These are phyloP conservation scores for Cyclophora punctaria DNA, from an alignment of 2,888 invertebrate species.

Conservation along the genomic window DNA sequence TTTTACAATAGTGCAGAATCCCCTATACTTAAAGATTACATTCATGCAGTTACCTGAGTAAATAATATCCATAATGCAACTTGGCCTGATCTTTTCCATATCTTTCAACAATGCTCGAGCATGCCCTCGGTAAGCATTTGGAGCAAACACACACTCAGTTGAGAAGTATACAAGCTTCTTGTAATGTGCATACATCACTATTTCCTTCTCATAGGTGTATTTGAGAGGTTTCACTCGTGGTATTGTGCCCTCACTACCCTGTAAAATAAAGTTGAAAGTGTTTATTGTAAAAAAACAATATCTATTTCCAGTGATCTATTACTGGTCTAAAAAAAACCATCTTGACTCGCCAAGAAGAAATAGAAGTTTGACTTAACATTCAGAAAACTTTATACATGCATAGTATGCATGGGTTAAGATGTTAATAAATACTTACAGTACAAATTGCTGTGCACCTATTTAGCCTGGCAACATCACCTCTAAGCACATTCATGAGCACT, in stretches of 20 bases:
- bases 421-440: slow-evolving; percentile 77
- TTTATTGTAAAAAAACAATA: neutral
- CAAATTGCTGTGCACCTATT: slow-evolving; percentile 92
- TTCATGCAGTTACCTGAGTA: slow-evolving; percentile 79
- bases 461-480: slow-evolving; percentile 96
- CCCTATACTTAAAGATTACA: too few relatives aligned
- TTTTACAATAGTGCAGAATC: neutral
- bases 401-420: too few relatives aligned
- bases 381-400: too few relatives aligned
- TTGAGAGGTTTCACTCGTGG: slow-evolving; percentile 97
- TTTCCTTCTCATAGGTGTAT: slow-evolving; percentile 99
- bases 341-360: too few relatives aligned
- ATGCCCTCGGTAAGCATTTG: slow-evolving; percentile 97
- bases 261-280: slow-evolving; percentile 22
- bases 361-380: too few relatives aligned
- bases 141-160: slow-evolving; percentile 98
- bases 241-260: slow-evolving; percentile 87
- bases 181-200: slow-evolving; percentile 99
- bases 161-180: slow-evolving; percentile 97
- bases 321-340: too few relatives aligned
- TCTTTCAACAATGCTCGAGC: slow-evolving; percentile 94
- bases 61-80: slow-evolving; percentile 94
- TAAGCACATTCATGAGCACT: slow-evolving; percentile 96
- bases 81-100: slow-evolving; percentile 93
- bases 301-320: too few relatives aligned